Evolutionary conservation across 1,140 invertebrate species (phyloP), one percentile per base, ranked within the genome.

Genomic region (Geopemphigus sp.): DNA sequence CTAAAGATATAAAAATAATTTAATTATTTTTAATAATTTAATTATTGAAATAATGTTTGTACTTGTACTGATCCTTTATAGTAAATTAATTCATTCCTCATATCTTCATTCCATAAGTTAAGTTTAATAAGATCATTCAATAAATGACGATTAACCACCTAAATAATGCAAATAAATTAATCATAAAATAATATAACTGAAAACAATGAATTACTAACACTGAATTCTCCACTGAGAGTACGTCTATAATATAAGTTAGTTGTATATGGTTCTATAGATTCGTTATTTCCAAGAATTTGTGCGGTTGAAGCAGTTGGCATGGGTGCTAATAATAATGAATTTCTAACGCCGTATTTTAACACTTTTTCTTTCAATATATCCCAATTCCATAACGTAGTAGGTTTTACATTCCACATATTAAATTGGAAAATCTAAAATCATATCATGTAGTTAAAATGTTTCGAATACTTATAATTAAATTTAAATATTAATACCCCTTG

Each of bases 261-360:
- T 0, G 97, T 99, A 85, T 98, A 99, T 0, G 98, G 95, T 86
- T 99, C 98, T 84, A 99, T 95, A 0, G 95, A 95, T 86, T 99
- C 97, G 86, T 99, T 99, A 84, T 99, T 99, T 17, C 98, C 98
- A 47, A 99, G 89, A 84, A 99, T 99, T 87, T 99, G 98, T 10
- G 98, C 97, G 0, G 98, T 99, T 1, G 97, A 98, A 17, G 98
- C 97, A 17, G 98, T 99, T 3, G 98, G 98, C 98, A 99, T 99
- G 1, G 97, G 97, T 0, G 98, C 97, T 66, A 99, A 83, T 4
- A 99, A 87, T 12, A 99, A 87, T 19, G 95, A 98, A 88, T 99
- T 99, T 66, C 97, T 88, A 0, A 99, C 87, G 32, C 98, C 98
- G 88, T 96, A 88, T 85, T 95, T 89, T 14, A 91, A 90, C 83